These are phyloP conservation scores for Andrena fulva DNA, from an alignment of 2,888 invertebrate species.

Conservation along the genomic window DNA sequence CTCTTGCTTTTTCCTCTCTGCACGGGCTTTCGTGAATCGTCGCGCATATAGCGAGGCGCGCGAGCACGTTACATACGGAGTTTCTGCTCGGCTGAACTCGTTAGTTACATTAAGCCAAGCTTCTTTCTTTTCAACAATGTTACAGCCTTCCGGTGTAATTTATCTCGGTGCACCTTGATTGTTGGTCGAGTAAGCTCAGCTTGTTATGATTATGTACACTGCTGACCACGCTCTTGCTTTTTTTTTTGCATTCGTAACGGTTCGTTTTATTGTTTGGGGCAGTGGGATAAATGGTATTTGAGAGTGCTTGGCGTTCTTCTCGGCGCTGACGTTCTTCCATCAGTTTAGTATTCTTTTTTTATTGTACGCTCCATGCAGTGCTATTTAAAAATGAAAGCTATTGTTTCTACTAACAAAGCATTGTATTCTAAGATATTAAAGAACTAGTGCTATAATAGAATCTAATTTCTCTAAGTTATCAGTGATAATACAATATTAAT, in stretches of 20 bases:
- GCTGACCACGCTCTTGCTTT: slow-evolving; percentile 8
- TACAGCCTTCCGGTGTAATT: slow-evolving; percentile 48
- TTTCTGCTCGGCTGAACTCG: slow-evolving; percentile 56
- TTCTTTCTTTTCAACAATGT: slow-evolving; percentile 40
- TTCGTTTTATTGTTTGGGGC: background rate
- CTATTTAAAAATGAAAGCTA: no score
- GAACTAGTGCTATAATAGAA: no score
- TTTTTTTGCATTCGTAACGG: slow-evolving; percentile 6
- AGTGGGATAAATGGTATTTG: slow-evolving; percentile 1
- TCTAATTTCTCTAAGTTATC: no score
- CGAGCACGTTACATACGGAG: background rate
- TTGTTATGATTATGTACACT: slow-evolving; percentile 39
- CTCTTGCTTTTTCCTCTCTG: no score
- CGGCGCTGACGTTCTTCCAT: background rate
- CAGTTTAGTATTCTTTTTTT: no score
- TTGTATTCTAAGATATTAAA: no score
- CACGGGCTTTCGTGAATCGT: slow-evolving; percentile 5
- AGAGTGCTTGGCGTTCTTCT: slow-evolving; percentile 1
- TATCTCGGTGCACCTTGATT: slow-evolving; percentile 35
- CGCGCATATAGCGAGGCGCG: background rate
- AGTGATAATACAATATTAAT: no score
- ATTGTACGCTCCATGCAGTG: no score
- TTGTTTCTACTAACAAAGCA: no score
- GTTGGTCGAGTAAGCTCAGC: slow-evolving; percentile 33
- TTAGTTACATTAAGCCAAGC: slow-evolving; percentile 43